Conservation (phyloP, 92 coral and sea anemone species). For the Porites rus region DNA sequence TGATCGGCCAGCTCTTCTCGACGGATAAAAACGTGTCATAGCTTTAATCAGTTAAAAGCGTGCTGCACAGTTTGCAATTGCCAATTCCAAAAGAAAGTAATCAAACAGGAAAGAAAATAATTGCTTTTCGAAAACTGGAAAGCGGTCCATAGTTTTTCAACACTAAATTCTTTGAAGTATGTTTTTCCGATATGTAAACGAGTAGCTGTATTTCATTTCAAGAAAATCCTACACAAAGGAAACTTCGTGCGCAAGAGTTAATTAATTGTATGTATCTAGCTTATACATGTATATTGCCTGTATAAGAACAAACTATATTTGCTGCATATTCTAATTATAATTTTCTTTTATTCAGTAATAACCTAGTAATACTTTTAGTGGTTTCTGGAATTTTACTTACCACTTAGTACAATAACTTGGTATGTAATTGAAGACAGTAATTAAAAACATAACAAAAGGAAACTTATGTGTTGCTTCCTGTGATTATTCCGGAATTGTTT, state of each 20-base stretch:
- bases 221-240: neutral
- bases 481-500: no score
- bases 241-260: neutral
- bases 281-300: neutral
- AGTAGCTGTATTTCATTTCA: neutral
- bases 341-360: neutral
- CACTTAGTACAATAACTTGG: neutral
- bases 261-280: neutral
- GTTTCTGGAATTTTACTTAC: neutral
- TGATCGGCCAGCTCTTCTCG: neutral
- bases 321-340: neutral
- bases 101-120: neutral
- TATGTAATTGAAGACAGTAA: neutral
- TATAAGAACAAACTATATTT: conserved; percentile 20
- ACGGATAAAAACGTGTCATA: neutral
- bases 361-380: conserved; percentile 7
- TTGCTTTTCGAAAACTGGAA: neutral
- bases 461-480: no score
- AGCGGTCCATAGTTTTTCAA: conserved; percentile 11
- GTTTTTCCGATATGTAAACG: neutral
- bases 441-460: neutral
- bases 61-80: neutral
- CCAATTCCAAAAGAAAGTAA: no score
- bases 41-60: neutral
- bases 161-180: conserved; percentile 4